Conservation (phyloP, 1,140 invertebrate genomes). For the Neodiprion virginianus region DNA sequence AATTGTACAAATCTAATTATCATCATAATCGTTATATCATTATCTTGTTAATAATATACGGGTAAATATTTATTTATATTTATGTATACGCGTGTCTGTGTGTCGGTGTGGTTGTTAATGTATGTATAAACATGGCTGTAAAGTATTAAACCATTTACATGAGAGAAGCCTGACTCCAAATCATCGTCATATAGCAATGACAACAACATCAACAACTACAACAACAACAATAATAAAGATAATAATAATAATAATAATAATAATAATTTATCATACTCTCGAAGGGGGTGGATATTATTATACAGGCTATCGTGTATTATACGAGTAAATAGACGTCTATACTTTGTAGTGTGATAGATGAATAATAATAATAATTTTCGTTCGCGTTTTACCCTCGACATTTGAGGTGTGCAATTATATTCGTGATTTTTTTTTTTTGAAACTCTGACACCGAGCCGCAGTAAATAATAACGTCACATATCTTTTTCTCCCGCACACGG, state of each 20-base stretch:
- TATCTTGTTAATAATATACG: conserved; percentile 45
- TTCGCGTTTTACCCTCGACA: no score
- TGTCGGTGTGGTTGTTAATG: neutral
- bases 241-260: neutral
- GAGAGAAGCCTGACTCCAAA: conserved; percentile 13
- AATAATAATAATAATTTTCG: no score
- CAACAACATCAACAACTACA: no score
- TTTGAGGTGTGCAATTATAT: neutral
- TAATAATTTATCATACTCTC: no score
- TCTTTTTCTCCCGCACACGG: neutral
- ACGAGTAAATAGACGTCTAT: no score
- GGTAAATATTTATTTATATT: conserved; percentile 50
- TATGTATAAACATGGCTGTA: neutral
- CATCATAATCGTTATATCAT: conserved; percentile 33
- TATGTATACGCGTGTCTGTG: conserved; percentile 25
- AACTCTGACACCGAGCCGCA: neutral
- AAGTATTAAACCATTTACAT: conserved; percentile 26
- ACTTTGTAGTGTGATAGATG: no score
- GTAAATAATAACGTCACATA: neutral
- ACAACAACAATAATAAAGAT: no score
- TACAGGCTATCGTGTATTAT: no score
- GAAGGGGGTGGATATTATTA: no score
- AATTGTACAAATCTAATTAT: conserved; percentile 61
- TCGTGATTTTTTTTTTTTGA: neutral
- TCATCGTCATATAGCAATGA: neutral